These are phyloP conservation scores for Syrmaticus mikado DNA, from an alignment of 2,113 vertebrate genomes.

Conservation along the genomic window DNA sequence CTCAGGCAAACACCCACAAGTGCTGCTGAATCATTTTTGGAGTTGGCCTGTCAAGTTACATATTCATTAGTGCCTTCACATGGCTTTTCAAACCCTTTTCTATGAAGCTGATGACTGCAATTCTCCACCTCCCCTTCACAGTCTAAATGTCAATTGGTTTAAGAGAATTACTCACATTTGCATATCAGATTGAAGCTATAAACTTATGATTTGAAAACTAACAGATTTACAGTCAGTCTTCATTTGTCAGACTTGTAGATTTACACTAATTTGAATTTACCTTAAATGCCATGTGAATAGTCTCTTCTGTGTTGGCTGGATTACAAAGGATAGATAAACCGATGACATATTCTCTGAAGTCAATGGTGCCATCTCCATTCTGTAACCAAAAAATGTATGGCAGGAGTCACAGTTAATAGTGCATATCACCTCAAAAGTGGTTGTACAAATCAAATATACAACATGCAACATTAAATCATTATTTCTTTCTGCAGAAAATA, in stretches of 20 bases:
- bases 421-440: not conserved
- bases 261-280: conserved; percentile 74
- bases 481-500: not conserved
- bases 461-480: not conserved
- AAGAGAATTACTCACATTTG: conserved; percentile 63
- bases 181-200: conserved; percentile 65
- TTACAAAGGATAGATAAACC: conserved; percentile 93
- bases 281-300: conserved; percentile 93
- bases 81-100: conserved; percentile 30
- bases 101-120: conserved; percentile 24
- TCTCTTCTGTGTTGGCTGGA: conserved; percentile 94
- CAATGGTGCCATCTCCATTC: conserved; percentile 94
- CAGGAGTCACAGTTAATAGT: not conserved
- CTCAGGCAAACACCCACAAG: not conserved
- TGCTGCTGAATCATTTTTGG: conserved; percentile 49
- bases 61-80: conserved; percentile 46
- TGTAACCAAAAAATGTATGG: conserved; percentile 58
- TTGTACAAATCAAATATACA: not conserved
- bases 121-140: conserved; percentile 44
- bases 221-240: conserved; percentile 68
- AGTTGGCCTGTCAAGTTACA: conserved; percentile 57
- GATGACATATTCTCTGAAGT: conserved; percentile 98
- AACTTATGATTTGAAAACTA: conserved; percentile 66
- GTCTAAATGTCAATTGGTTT: conserved; percentile 63
- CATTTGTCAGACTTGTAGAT: conserved; percentile 49